phyloP scores from a whole-genome alignment of 2,797 vertebrate species.

The Danio aesculapii region DNA sequence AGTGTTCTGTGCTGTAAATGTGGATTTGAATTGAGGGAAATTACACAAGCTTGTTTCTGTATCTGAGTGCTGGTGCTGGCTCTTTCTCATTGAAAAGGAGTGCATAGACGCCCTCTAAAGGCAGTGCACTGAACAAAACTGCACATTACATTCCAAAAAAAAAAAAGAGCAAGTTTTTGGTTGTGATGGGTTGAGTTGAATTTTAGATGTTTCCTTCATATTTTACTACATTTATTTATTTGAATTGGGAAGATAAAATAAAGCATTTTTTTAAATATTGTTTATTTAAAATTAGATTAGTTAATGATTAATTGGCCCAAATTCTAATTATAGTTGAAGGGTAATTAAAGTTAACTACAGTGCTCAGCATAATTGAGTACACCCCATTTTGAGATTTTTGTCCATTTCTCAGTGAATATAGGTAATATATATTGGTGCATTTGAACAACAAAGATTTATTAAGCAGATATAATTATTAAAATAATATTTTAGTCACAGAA shows the following conservation, averaged over 20 bases:
- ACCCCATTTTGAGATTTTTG: too few species aligned
- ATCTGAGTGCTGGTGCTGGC: not conserved
- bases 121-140: constrained; percentile 17
- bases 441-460: too few species aligned
- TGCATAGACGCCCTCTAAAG: constrained; percentile 71
- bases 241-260: too few species aligned
- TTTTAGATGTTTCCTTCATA: not conserved
- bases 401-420: too few species aligned
- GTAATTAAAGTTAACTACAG: too few species aligned
- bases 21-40: not conserved
- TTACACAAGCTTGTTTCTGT: constrained; percentile 1
- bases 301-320: not conserved
- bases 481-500: too few species aligned
- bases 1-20: not conserved
- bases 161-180: not conserved
- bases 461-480: too few species aligned
- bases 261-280: not conserved
- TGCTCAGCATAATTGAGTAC: too few species aligned
- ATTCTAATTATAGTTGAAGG: not conserved
- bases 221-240: not conserved
- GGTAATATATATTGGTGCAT: too few species aligned
- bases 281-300: not conserved
- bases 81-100: constrained; percentile 32
- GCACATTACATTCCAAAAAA: not conserved
- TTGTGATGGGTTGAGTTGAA: not conserved